Conservation (phyloP, 2,797 vertebrate species). For the Chrysocyon brachyurus region DNA sequence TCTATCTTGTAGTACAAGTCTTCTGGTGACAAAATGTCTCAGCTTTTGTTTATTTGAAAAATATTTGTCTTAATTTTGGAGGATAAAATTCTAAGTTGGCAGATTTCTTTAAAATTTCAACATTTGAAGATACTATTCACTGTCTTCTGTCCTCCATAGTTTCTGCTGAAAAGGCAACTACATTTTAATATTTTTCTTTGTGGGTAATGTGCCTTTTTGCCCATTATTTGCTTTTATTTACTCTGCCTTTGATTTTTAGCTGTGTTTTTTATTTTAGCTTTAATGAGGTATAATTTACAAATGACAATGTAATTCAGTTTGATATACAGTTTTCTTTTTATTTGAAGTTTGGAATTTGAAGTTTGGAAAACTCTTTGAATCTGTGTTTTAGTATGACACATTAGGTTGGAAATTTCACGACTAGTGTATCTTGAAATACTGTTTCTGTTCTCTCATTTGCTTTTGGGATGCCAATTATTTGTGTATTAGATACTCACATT, state of each 20-base stretch:
- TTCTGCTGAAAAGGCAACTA: background rate
- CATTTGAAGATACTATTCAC: background rate
- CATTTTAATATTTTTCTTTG: background rate
- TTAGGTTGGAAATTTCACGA: background rate
- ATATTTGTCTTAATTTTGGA: background rate
- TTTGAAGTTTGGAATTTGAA: background rate
- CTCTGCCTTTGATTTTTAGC: background rate
- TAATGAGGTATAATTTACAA: background rate
- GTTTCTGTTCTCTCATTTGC: background rate
- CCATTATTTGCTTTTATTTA: background rate
- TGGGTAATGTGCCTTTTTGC: background rate
- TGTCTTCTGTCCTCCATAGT: background rate
- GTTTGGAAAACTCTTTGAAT: background rate
- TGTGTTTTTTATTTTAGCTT: background rate
- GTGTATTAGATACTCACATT: background rate
- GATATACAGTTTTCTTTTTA: background rate
- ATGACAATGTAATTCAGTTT: background rate
- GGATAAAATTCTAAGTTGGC: background rate
- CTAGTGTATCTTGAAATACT: background rate
- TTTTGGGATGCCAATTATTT: background rate
- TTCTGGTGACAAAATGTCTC: background rate
- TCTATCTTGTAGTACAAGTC: background rate
- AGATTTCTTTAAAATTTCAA: background rate
- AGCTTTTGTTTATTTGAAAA: conserved; percentile 1
- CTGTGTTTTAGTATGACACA: background rate